phyloP scores from a whole-genome alignment of 2,797 vertebrate genomes.

The Vespertilio murinus region DNA sequence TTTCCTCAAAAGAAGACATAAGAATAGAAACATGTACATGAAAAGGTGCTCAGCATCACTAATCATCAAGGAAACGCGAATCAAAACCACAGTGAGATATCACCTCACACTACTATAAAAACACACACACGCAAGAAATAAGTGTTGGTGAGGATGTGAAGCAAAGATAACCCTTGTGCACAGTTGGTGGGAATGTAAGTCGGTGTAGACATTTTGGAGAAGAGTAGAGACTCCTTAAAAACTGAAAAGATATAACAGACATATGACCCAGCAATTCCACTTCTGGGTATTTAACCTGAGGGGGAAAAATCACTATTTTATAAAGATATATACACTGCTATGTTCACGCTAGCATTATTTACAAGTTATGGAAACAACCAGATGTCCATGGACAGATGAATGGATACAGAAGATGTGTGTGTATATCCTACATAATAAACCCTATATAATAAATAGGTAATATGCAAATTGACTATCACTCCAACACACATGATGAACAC shows the following conservation, averaged over 20 bases:
- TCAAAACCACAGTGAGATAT: background rate
- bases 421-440: background rate
- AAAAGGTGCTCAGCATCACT: background rate
- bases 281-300: background rate
- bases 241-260: background rate
- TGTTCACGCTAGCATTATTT: background rate
- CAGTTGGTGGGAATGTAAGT: background rate
- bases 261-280: background rate
- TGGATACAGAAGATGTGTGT: background rate
- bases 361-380: background rate
- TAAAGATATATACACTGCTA: background rate
- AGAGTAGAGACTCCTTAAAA: background rate
- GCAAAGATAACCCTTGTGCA: background rate
- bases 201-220: background rate
- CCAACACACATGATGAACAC: too few species aligned
- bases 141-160: background rate
- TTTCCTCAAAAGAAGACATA: background rate
- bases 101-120: too few species aligned
- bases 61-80: background rate
- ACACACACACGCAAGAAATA: background rate
- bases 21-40: too few species aligned
- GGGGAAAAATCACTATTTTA: background rate
- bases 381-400: background rate
- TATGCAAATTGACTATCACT: too few species aligned
- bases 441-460: too few species aligned